Percentiles rank a stretch among this genome's conserved stretches.
Conservation (phyloP, 1,140 invertebrate species). For the Conopomorpha cramerella region DNA sequence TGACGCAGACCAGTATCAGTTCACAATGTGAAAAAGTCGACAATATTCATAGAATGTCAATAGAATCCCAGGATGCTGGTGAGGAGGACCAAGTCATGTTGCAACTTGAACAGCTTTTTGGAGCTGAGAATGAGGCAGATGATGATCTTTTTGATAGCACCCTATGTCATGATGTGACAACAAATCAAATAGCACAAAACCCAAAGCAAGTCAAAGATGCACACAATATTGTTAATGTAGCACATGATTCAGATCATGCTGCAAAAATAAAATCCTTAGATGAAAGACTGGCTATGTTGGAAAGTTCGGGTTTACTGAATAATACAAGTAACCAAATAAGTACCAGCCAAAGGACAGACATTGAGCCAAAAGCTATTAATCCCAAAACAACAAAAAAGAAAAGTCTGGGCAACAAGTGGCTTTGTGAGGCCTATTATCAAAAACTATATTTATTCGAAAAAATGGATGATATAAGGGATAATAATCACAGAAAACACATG, state of each 20-base stretch:
- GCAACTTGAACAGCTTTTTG: constrained; percentile 40
- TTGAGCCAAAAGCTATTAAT: constrained; percentile 7
- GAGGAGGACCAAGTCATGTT: constrained; percentile 30
- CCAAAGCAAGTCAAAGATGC: too few relatives aligned
- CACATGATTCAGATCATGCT: constrained; percentile 11
- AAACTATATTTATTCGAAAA: constrained; percentile 38
- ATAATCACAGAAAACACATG: constrained; percentile 28
- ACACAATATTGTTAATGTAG: too few relatives aligned
- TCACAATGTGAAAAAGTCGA: too few relatives aligned
- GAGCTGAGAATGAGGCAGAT: constrained; percentile 41
- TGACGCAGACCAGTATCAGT: too few relatives aligned
- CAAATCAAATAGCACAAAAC: constrained; percentile 8
- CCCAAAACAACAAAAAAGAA: constrained; percentile 15
- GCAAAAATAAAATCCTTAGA: constrained; percentile 28
- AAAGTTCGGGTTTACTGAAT: constrained; percentile 16
- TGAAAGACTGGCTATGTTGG: constrained; percentile 28
- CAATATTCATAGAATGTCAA: neutral
- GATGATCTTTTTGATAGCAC: constrained; percentile 44
- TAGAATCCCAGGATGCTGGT: constrained; percentile 21
- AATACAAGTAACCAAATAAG: constrained; percentile 17
- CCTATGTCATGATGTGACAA: constrained; percentile 17
- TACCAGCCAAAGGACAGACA: constrained; percentile 4
- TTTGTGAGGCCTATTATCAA: constrained; percentile 51
- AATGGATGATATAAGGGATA: constrained; percentile 42
- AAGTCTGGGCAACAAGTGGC: constrained; percentile 25